Evolutionary conservation across 1,140 invertebrate genomes (phyloP), one percentile per base, ranked within the genome.

Genomic region (Pachypeltis micranthus): DNA sequence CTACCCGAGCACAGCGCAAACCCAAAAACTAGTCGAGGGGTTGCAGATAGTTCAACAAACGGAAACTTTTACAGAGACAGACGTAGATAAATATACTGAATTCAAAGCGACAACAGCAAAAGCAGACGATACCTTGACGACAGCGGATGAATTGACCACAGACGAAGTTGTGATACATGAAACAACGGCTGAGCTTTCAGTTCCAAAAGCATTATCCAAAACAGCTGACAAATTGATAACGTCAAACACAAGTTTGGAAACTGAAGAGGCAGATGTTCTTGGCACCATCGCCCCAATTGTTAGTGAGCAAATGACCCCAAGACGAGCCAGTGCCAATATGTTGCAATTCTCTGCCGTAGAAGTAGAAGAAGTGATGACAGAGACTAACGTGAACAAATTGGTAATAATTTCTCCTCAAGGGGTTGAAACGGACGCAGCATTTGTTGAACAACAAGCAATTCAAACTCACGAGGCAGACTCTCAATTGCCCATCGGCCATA

Each of bases 101-200:
- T 61, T 47, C 34, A 61, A 47, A 47, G 14, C n/a, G n/a, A 2
- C 2, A 44, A 23, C 16, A 12, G 29, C n/a, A 25, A 61, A 16
- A 51, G 25, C 54, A 14, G 24, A 63, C 27, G 23, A 21, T 3
- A 39, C 12, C 4, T 14, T 51, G 4, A 51, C 47, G 3, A 10
- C 47, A 10, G 23, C 47, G 12, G 47, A 51, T 10, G 47, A 10
- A 4, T 21, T 57, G 25, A 64, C 63, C 1, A 65, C 59, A 28
- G 25, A 44, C 29, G 60, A 65, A 26, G 60, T 62, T 10, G 31
- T 62, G 23, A 16, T 25, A 28, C n/a, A 24, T 44, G 59, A 59
- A 62, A 25, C 31, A 51, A 19, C 51, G 19, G 2, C 28, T 51
- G 55, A 59, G 3, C 51, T 31, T 21, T 24, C 23, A 14, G 21